These are phyloP conservation scores for Hedya salicella DNA, from an alignment of 2,888 invertebrate species.

Conservation along the genomic window DNA sequence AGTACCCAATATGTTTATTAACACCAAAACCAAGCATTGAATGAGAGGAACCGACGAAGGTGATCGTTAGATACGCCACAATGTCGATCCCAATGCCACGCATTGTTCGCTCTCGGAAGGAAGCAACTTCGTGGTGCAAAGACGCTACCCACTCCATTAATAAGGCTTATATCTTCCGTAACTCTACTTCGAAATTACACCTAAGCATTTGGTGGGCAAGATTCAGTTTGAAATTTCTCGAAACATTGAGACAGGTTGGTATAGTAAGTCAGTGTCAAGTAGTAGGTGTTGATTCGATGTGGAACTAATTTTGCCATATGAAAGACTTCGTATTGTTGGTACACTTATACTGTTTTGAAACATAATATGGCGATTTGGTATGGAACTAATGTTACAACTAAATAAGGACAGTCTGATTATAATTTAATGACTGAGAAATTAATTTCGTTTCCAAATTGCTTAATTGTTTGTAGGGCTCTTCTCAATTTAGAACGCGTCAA, in stretches of 20 bases:
- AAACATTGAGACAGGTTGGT: not conserved
- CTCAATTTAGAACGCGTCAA: no score
- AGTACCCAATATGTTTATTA: constrained; percentile 1
- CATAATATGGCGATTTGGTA: constrained; percentile 9
- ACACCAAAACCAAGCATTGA: constrained; percentile 12
- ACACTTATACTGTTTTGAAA: not conserved
- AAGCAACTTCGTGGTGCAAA: constrained; percentile 24
- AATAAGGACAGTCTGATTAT: not conserved
- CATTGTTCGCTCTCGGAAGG: constrained; percentile 37
- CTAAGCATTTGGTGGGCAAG: not conserved
- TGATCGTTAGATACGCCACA: constrained; percentile 34
- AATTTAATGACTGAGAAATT: not conserved
- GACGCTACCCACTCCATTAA: constrained; percentile 6
- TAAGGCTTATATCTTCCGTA: not conserved
- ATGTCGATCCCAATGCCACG: constrained; percentile 42
- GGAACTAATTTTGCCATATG: constrained; percentile 18
- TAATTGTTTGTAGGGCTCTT: no score
- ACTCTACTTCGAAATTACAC: not conserved
- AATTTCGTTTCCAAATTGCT: no score
- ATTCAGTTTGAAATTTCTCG: not conserved
- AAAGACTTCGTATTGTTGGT: constrained; percentile 11
- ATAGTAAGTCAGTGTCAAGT: not conserved
- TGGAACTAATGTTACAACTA: not conserved
- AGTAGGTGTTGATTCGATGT: constrained; percentile 17
- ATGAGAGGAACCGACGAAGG: constrained; percentile 43